Evolutionary conservation across 2,888 invertebrate genomes (phyloP).

Genomic region (Amaurobius ferox): DNA sequence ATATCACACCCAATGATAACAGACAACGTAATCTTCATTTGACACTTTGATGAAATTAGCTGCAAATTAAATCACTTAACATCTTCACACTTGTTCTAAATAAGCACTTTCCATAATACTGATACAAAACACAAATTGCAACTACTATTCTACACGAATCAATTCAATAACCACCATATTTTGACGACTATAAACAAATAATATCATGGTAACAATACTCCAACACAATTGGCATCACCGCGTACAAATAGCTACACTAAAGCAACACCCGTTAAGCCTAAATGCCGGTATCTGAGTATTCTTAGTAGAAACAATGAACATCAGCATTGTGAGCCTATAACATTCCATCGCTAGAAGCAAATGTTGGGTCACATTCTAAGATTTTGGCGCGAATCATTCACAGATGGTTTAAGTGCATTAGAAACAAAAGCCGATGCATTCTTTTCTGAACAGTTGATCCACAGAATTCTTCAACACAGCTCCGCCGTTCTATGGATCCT

Average conservation of each 20-base stretch:
- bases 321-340: background rate
- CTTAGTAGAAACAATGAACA: background rate
- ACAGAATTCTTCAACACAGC: background rate
- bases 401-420: slow-evolving; percentile 5
- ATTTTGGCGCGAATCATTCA: background rate
- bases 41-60: no score
- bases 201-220: background rate
- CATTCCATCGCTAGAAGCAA: background rate
- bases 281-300: slow-evolving; percentile 12
- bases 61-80: no score
- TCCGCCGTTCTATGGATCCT: background rate
- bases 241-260: background rate
- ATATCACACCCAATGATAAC: background rate
- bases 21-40: no score
- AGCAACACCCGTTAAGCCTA: slow-evolving; percentile 15
- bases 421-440: background rate
- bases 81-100: no score
- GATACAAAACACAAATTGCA: no score
- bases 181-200: no score
- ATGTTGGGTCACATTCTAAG: background rate
- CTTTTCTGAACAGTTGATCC: slow-evolving; percentile 5
- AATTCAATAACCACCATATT: no score
- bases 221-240: background rate
- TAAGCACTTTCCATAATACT: no score
- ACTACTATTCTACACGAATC: no score